Conservation (phyloP, 2,797 vertebrate genomes). For the Eremophila alpestris region DNA sequence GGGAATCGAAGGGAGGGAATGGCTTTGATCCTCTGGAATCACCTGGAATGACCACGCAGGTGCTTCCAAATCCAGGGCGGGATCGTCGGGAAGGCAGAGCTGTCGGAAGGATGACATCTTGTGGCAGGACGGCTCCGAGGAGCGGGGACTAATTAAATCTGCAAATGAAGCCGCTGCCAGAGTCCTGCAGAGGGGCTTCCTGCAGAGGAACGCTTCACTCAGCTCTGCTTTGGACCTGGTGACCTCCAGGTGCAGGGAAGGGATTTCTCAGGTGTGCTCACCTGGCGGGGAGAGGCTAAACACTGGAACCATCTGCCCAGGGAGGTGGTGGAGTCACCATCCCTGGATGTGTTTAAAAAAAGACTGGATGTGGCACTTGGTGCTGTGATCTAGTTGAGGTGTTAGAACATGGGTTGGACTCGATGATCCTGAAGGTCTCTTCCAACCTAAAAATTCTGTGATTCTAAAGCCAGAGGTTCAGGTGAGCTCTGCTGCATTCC, state of each 20-base stretch:
- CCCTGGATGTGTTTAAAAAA: no score
- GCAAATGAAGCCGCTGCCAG: background rate
- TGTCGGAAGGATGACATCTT: conserved; percentile 38
- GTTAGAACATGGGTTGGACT: no score
- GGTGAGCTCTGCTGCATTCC: background rate
- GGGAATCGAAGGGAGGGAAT: background rate
- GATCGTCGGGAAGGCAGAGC: background rate
- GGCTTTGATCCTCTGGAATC: background rate
- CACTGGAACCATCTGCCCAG: no score
- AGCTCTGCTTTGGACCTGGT: fast-evolving
- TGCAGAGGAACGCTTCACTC: background rate
- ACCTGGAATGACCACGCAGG: background rate
- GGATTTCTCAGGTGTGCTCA: fast-evolving
- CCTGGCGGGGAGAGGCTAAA: no score
- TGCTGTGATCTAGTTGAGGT: no score
- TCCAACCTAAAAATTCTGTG: no score
- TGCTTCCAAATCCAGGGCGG: background rate
- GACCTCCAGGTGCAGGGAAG: fast-evolving
- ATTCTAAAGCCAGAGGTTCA: background rate
- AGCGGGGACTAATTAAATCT: background rate
- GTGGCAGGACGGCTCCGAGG: background rate
- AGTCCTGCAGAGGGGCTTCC: fast-evolving
- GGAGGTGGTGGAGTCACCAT: no score
- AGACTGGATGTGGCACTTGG: no score
- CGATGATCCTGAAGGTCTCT: no score